Base-by-base conservation (phyloP, 2,113 vertebrate species). In the Morphnarchus princeps region DNA sequence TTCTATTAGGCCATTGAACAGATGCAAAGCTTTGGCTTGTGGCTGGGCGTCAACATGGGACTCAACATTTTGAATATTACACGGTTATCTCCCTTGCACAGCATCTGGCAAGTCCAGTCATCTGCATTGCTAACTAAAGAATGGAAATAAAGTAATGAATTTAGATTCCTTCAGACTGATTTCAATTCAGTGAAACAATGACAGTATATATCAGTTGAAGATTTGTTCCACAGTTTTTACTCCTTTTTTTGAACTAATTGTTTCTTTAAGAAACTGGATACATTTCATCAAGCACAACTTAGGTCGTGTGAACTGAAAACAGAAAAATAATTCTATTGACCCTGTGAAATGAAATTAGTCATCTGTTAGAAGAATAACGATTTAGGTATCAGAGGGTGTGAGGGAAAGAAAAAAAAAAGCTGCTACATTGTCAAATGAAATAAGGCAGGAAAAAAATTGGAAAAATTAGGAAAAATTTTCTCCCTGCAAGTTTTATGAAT, bases 11-110 rank as follows among this genome's bases (percentile, higher is more conserved):
- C 65, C 65, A 79, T 17, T 82, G 83, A 97, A 94, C 91, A 96
- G 83, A 94, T 95, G 87, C 32, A 94, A 95, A 92, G 65, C 70
- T 95, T 95, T 93, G 91, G 43, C 70, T 89, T 87, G 70, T 95
- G 65, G 5, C 14, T 93, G 57, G 81, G 32, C 73, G 87, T 89
- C 91, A 76, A 38, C 73, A 19, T 49, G 93, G 87, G 83, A 95
- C 66, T 62, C 73, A 76, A 50, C 34, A 82, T 94, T 92, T 87
- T 93, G 73, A 79, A 45, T 65, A 77, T 92, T 93, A 61, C 52
- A 69, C 43, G 43, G 87, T 95, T 96, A 87, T 96, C 73, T 94
- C 69, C 36, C 38, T 93, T 76, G 36, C 54, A 76, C 83, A 91
- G 73, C 93, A 95, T 93, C 86, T 93, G 91, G 70, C 61, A 82